Conservation (phyloP, 2,113 vertebrate genomes). For the Alethe diademata region DNA sequence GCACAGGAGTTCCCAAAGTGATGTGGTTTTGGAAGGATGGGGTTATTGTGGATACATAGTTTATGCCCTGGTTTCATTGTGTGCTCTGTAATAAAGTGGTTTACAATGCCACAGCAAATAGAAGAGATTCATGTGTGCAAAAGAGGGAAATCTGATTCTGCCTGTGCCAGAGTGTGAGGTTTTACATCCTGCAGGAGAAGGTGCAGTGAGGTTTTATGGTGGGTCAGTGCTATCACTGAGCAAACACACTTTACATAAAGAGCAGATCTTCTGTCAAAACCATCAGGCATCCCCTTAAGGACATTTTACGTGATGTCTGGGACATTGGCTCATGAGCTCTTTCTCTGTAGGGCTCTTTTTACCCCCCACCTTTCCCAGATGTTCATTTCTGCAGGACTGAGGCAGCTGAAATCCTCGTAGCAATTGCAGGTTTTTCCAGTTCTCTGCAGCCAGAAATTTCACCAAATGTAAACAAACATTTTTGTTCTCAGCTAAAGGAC, state of each 20-base stretch:
- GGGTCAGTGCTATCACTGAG: background rate
- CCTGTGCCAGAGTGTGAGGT: background rate
- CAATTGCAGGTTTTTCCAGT: background rate
- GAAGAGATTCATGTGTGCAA: background rate
- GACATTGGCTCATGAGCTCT: background rate
- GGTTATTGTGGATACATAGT: background rate
- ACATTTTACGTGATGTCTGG: background rate
- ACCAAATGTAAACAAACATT: background rate
- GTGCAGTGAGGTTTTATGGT: background rate
- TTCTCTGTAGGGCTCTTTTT: background rate
- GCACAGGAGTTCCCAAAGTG: background rate
- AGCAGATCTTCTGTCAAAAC: background rate
- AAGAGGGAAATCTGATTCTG: background rate
- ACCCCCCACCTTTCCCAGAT: background rate
- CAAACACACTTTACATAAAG: background rate
- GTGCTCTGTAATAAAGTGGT: background rate
- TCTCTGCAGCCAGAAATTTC: background rate
- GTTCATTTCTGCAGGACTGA: background rate
- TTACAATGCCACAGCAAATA: background rate
- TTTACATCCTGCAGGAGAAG: background rate
- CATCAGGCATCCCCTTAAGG: background rate
- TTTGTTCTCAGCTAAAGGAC: background rate
- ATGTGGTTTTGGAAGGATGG: background rate
- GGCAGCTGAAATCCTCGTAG: background rate
- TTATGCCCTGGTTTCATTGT: background rate